phyloP scores from a whole-genome alignment of 2,113 vertebrate genomes.

The Ursus arctos region DNA sequence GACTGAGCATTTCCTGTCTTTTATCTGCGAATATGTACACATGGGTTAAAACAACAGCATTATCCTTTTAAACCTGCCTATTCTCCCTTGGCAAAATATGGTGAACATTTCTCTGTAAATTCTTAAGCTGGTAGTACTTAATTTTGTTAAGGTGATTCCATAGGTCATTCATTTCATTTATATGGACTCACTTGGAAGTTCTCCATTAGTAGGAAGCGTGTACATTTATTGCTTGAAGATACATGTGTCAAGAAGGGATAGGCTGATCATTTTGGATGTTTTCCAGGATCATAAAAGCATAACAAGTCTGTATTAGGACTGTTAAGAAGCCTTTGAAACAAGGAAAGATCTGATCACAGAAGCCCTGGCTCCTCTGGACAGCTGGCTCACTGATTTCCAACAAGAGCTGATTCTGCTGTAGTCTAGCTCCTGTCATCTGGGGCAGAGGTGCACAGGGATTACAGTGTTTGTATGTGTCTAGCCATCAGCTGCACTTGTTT shows the following conservation, averaged over 20 bases:
- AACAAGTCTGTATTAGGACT: neutral
- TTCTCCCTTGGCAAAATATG: constrained; percentile 13
- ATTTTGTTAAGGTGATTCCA: constrained; percentile 26
- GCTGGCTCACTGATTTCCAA: constrained; percentile 16
- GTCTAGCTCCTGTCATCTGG: neutral
- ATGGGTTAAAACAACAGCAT: neutral
- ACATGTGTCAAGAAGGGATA: neutral
- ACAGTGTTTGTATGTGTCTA: constrained; percentile 43
- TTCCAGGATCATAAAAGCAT: constrained; percentile 34
- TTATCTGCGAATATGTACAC: neutral
- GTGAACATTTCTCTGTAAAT: neutral
- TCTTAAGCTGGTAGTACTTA: neutral
- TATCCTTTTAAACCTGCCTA: constrained; percentile 22
- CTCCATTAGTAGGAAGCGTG: neutral
- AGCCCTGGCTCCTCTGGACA: neutral
- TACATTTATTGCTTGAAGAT: neutral
- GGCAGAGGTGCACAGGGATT: constrained; percentile 21
- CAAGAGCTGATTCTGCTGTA: constrained; percentile 20
- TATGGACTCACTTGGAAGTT: constrained; percentile 17
- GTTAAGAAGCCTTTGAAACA: constrained; percentile 40
- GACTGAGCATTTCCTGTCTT: neutral
- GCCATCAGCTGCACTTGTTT: constrained; percentile 60
- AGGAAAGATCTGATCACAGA: constrained; percentile 33
- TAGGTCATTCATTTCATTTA: constrained; percentile 6
- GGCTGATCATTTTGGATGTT: constrained; percentile 42